Percentiles rank a stretch among this genome's conserved stretches.
These are phyloP conservation scores for Melierax canorus DNA, from an alignment of 2,113 vertebrate genomes.

Conservation along the genomic window DNA sequence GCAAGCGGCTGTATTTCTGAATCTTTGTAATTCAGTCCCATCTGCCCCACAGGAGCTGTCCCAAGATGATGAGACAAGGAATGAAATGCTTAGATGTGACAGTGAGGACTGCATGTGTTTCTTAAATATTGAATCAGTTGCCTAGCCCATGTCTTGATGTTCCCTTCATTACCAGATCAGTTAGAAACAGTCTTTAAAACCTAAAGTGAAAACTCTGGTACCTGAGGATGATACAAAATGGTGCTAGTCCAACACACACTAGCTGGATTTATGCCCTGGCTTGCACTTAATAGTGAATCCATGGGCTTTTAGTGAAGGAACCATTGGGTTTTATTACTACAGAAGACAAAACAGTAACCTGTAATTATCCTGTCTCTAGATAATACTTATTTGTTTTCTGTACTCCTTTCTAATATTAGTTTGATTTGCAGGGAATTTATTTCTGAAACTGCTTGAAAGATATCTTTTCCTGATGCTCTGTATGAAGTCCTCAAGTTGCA, in stretches of 20 bases:
- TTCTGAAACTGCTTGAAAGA: background rate
- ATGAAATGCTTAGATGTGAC: background rate
- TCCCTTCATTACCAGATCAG: background rate
- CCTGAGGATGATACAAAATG: background rate
- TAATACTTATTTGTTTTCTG: background rate
- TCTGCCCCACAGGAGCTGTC: background rate
- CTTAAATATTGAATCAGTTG: background rate
- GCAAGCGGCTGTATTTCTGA: background rate
- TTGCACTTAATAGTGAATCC: background rate
- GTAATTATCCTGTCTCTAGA: background rate
- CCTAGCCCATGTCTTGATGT: background rate
- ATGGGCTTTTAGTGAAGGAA: background rate
- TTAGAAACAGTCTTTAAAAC: background rate
- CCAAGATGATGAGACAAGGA: background rate
- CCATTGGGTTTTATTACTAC: background rate
- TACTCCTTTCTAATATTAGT: background rate
- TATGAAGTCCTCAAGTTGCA: background rate
- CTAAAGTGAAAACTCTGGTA: background rate
- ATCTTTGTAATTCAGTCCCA: background rate
- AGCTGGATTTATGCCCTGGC: background rate
- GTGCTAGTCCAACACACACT: background rate
- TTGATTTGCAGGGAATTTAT: background rate
- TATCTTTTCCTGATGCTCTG: background rate
- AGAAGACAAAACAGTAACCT: background rate
- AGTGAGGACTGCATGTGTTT: background rate